Evolutionary conservation across 2,888 invertebrate species (phyloP).

Genomic region (Ennomos quercinarius): DNA sequence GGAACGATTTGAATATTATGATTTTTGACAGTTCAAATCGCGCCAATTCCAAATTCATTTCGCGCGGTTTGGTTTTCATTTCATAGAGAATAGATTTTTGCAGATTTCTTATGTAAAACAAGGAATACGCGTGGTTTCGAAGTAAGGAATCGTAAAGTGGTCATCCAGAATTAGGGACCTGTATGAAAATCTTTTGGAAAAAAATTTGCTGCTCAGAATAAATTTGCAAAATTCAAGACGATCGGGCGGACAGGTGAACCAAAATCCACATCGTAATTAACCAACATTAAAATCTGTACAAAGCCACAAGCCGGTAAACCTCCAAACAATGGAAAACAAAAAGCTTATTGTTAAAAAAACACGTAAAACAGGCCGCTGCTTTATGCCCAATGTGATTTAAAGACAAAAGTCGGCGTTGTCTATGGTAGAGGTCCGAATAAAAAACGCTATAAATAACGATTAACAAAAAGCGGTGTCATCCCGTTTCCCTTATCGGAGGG

Average conservation of each 20-base stretch:
- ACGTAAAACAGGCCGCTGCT: slow-evolving; percentile 53
- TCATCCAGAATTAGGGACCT: no score
- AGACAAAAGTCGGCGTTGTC: slow-evolving; percentile 69
- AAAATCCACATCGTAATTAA: slow-evolving; percentile 20
- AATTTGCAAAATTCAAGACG: neutral
- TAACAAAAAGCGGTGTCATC: slow-evolving; percentile 84
- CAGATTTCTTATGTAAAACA: no score
- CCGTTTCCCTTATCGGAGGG: slow-evolving; percentile 75
- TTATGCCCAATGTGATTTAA: slow-evolving; percentile 66
- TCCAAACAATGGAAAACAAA: slow-evolving; percentile 40
- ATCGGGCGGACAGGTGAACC: slow-evolving; percentile 11
- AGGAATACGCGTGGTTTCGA: no score
- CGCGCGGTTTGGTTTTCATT: no score
- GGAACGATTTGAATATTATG: no score
- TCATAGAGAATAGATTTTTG: no score
- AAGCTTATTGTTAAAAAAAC: slow-evolving; percentile 48
- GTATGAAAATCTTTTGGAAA: no score
- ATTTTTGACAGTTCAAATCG: no score
- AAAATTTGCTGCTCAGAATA: neutral
- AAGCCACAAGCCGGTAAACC: slow-evolving; percentile 32
- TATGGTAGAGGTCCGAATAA: slow-evolving; percentile 60
- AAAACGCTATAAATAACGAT: slow-evolving; percentile 82
- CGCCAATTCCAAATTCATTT: no score
- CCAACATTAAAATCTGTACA: slow-evolving; percentile 31
- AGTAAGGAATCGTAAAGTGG: no score